Conservation (phyloP, 1,140 invertebrate species). For the Drosophila melanogaster region DNA sequence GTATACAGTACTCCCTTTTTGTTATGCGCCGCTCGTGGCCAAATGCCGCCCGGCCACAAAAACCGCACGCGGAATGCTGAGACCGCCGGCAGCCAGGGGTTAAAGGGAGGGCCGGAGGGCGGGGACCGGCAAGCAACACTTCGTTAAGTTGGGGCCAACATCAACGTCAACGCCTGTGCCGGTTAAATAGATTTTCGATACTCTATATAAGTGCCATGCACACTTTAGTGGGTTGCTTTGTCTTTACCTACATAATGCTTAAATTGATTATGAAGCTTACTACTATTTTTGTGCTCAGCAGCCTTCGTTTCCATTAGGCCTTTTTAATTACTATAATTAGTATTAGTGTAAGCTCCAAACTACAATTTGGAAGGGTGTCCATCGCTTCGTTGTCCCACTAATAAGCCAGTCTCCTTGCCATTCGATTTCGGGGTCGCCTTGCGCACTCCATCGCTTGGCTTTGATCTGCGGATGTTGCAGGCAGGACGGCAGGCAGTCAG, state of each 20-base stretch:
- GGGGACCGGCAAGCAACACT: constrained; percentile 61
- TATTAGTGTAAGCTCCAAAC: not conserved
- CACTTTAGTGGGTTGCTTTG: not conserved
- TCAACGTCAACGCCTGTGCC: constrained; percentile 78
- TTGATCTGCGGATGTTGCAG: constrained; percentile 68
- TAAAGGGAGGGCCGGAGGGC: constrained; percentile 8
- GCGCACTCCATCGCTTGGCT: constrained; percentile 56
- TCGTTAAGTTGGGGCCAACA: constrained; percentile 77
- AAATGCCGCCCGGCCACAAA: constrained; percentile 61
- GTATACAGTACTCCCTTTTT: constrained; percentile 28
- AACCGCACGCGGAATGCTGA: constrained; percentile 69
- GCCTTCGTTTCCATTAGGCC: too few species aligned
- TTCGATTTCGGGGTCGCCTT: constrained; percentile 49
- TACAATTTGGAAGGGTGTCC: constrained; percentile 1
- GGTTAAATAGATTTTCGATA: constrained; percentile 73
- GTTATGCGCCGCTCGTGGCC: constrained; percentile 71
- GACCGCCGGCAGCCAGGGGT: constrained; percentile 7
- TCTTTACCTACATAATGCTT: not conserved
- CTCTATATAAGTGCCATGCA: not conserved
- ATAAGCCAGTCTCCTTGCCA: constrained; percentile 15
- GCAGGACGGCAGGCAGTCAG: constrained; percentile 29
- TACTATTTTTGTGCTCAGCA: not conserved
- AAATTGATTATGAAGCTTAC: not conserved
- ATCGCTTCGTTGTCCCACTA: not conserved
- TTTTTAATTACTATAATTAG: not conserved